Evolutionary conservation across 2,113 vertebrate species (phyloP).

Genomic region (Dromiciops gliroides): DNA sequence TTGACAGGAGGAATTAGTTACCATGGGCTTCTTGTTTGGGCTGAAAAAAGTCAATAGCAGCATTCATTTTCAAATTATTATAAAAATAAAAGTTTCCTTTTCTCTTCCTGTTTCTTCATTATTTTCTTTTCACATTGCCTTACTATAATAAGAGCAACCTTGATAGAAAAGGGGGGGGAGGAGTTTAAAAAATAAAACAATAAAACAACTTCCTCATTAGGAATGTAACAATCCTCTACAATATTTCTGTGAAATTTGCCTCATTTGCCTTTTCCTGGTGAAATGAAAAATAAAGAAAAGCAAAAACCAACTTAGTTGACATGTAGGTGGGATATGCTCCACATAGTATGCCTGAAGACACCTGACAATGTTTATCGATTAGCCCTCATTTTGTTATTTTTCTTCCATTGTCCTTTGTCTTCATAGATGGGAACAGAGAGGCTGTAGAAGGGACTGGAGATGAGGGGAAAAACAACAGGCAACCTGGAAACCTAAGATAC

Average conservation of each 20-base stretch:
- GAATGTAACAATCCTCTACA: neutral
- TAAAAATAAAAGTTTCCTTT: neutral
- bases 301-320: neutral
- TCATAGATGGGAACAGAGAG: slow-evolving; percentile 2
- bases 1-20: neutral
- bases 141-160: neutral
- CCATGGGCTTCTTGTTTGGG: neutral
- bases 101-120: neutral
- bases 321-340: neutral
- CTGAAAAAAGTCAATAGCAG: neutral
- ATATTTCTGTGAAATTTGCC: neutral
- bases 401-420: slow-evolving; percentile 5
- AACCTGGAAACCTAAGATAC: neutral
- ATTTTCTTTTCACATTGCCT: slow-evolving; percentile 26
- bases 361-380: neutral
- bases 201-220: neutral
- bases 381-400: neutral
- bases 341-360: neutral
- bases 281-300: neutral
- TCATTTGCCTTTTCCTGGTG: neutral
- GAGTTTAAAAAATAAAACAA: neutral
- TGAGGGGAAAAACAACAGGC: neutral
- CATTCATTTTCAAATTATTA: slow-evolving; percentile 39
- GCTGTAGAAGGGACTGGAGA: neutral
- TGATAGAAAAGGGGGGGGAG: neutral